phyloP scores from a whole-genome alignment of 1,140 invertebrate species.

The Atta texana region DNA sequence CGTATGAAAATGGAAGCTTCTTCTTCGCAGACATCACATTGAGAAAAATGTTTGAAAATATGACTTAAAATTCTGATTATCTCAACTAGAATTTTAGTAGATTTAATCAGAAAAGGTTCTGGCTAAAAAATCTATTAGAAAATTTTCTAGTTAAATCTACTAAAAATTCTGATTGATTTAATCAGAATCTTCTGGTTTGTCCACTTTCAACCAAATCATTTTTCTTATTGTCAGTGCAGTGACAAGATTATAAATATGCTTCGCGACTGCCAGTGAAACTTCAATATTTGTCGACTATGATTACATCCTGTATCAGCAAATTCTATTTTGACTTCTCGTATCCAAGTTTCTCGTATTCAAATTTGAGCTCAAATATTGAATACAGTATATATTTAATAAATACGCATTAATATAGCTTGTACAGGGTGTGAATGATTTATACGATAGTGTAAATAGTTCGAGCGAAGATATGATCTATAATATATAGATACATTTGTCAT shows the following conservation, averaged over 20 bases:
- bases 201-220: too few relatives aligned
- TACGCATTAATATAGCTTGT: conserved; percentile 64
- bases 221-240: background rate
- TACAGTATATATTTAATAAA: conserved; percentile 70
- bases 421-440: conserved; percentile 49
- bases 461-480: conserved; percentile 63
- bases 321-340: conserved; percentile 59
- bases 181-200: too few relatives aligned
- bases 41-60: too few relatives aligned
- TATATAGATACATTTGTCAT: conserved; percentile 11
- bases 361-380: conserved; percentile 72
- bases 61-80: too few relatives aligned
- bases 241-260: conserved; percentile 42
- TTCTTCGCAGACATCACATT: background rate
- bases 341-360: conserved; percentile 32
- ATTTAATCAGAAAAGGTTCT: too few relatives aligned
- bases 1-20: background rate
- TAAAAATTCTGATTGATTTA: too few relatives aligned
- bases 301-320: conserved; percentile 40
- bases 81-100: too few relatives aligned
- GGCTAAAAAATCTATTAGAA: too few relatives aligned
- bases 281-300: conserved; percentile 54
- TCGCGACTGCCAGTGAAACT: conserved; percentile 26
- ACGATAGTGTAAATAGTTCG: conserved; percentile 60
- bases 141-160: too few relatives aligned